phyloP scores from a whole-genome alignment of 2,113 vertebrate species.

The Lophochroa leadbeateri region DNA sequence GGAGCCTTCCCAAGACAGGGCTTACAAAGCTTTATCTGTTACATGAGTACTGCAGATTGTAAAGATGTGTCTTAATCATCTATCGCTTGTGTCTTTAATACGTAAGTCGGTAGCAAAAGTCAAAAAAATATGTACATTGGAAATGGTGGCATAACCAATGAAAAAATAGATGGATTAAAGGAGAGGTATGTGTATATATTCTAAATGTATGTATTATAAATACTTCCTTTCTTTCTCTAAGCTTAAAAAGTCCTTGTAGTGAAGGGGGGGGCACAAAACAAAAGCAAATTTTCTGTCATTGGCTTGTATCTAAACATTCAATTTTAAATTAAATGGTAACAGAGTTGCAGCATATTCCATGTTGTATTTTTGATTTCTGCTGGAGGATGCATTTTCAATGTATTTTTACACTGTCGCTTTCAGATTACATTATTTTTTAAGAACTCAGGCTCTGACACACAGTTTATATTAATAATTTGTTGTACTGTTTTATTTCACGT shows the following conservation, averaged over 20 bases:
- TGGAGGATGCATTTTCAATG: not conserved
- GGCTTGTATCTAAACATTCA: slow-evolving; percentile 33
- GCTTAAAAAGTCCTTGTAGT: slow-evolving; percentile 35
- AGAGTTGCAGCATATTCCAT: not conserved
- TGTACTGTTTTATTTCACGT: slow-evolving; percentile 25
- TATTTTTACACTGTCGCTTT: not conserved
- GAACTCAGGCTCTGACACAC: not conserved
- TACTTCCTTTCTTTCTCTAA: not conserved
- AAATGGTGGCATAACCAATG: not conserved
- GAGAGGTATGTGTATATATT: not conserved
- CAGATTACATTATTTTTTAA: slow-evolving; percentile 5
- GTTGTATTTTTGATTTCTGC: not conserved
- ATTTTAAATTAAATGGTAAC: slow-evolving; percentile 15
- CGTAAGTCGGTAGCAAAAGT: slow-evolving; percentile 29
- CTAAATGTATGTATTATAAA: not conserved
- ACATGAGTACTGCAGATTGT: not conserved
- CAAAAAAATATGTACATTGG: not conserved
- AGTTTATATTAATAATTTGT: not conserved
- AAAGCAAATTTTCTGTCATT: slow-evolving; percentile 8
- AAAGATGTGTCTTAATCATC: slow-evolving; percentile 59
- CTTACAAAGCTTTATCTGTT: slow-evolving; percentile 24
- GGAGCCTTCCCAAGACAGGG: slow-evolving; percentile 44
- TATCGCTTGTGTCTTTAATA: slow-evolving; percentile 2
- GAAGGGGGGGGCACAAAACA: not conserved
- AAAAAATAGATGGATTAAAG: not conserved